phyloP scores from a whole-genome alignment of 2,888 invertebrate genomes.

The Sphaeridia pumilis region DNA sequence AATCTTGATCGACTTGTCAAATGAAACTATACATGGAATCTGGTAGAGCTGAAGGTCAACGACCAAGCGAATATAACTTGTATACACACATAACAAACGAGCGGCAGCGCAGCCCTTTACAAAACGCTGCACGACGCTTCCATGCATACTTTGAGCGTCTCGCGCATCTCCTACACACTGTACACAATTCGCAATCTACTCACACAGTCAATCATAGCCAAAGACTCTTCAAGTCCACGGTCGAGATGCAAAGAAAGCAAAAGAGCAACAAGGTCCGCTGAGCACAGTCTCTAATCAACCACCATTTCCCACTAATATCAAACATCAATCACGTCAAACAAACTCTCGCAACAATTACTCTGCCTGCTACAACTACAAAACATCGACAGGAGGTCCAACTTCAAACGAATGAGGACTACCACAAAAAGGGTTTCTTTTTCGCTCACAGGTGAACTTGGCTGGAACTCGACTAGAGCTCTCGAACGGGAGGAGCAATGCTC shows the following conservation, averaged over 20 bases:
- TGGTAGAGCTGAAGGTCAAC: conserved; percentile 31
- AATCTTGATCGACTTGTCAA: conserved; percentile 4
- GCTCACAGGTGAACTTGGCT: no score
- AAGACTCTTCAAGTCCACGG: neutral
- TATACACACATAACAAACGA: conserved; percentile 1
- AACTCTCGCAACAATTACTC: neutral
- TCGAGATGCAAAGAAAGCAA: neutral
- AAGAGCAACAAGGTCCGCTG: neutral
- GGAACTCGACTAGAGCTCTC: no score
- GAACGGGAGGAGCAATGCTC: no score
- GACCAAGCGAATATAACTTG: conserved; percentile 35
- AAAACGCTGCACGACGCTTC: neutral
- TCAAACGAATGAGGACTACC: no score
- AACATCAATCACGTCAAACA: neutral
- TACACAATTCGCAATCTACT: no score
- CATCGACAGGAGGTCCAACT: no score
- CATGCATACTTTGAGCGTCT: neutral
- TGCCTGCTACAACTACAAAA: no score
- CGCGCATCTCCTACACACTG: no score
- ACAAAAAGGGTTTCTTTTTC: no score
- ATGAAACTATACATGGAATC: neutral
- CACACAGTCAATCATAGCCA: no score
- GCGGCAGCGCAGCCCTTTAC: neutral
- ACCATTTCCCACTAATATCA: no score
- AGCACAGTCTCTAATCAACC: neutral